These are phyloP conservation scores for Rhogogaster chlorosoma DNA, from an alignment of 2,888 invertebrate genomes.

Conservation along the genomic window DNA sequence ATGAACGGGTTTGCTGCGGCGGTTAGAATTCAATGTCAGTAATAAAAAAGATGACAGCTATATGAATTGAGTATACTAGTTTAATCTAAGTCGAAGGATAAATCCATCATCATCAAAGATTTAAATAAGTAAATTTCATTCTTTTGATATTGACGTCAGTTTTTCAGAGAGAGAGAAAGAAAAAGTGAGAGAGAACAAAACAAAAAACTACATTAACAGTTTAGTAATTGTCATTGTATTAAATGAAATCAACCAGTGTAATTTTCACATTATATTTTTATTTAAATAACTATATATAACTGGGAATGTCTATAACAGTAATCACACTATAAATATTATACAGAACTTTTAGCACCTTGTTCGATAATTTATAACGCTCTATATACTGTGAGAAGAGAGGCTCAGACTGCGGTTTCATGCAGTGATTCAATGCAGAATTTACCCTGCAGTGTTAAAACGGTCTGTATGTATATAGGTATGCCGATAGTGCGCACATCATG, in stretches of 20 bases:
- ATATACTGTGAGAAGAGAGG: background rate
- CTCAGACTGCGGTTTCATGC: constrained; percentile 24
- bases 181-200: background rate
- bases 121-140: background rate
- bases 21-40: background rate
- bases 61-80: background rate
- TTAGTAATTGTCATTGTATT: background rate
- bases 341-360: background rate
- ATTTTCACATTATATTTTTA: background rate
- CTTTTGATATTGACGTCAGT: background rate
- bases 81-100: background rate
- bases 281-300: background rate
- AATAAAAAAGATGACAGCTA: background rate
- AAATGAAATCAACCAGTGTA: background rate
- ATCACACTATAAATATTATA: background rate
- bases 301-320: background rate
- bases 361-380: background rate
- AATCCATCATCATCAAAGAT: constrained; percentile 16
- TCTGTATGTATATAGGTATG: background rate
- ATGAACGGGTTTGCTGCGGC: background rate
- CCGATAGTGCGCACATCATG: background rate
- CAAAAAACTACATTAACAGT: background rate
- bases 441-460: constrained; percentile 13
- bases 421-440: constrained; percentile 35
- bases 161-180: background rate